Percentiles rank a stretch among this genome's conserved stretches.
Evolutionary conservation across 2,888 invertebrate species (phyloP).

Genomic region (Ophion ellenae): DNA sequence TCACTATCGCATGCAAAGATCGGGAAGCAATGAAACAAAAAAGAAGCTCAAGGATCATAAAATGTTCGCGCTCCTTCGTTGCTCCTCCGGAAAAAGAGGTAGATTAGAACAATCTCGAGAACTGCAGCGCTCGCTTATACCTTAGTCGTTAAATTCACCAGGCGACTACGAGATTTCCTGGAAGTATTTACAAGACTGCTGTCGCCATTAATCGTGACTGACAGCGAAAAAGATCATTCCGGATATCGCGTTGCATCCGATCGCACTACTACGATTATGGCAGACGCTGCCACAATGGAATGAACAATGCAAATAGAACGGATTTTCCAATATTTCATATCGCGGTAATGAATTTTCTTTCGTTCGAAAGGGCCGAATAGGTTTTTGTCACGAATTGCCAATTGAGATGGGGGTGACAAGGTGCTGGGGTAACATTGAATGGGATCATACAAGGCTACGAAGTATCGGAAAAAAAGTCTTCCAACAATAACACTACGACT

Average conservation of each 20-base stretch:
- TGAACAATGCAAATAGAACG: conserved; percentile 13
- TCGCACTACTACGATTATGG: conserved; percentile 3
- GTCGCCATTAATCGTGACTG: conserved; percentile 18
- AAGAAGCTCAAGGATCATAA: neutral
- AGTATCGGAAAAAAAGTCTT: neutral
- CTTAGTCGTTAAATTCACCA: neutral
- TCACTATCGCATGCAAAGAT: too few species aligned
- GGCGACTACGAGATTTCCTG: conserved; percentile 6
- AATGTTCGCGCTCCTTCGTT: neutral
- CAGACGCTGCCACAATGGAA: neutral
- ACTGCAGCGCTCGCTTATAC: neutral
- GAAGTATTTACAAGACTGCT: conserved; percentile 13
- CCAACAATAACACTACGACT: neutral
- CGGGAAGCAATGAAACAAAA: too few species aligned
- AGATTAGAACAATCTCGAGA: neutral
- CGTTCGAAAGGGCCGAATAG: neutral
- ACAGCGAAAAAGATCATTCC: conserved; percentile 12
- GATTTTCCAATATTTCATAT: conserved; percentile 48
- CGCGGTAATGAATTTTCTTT: conserved; percentile 4
- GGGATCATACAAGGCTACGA: too few species aligned
- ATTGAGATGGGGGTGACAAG: too few species aligned
- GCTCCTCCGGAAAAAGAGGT: neutral
- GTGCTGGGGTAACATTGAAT: too few species aligned
- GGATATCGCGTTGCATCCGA: conserved; percentile 32
- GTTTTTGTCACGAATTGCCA: neutral